Evolutionary conservation across 2,888 invertebrate genomes (phyloP), one percentile per base, ranked within the genome.

Genomic region (Diadegma fenestrale): DNA sequence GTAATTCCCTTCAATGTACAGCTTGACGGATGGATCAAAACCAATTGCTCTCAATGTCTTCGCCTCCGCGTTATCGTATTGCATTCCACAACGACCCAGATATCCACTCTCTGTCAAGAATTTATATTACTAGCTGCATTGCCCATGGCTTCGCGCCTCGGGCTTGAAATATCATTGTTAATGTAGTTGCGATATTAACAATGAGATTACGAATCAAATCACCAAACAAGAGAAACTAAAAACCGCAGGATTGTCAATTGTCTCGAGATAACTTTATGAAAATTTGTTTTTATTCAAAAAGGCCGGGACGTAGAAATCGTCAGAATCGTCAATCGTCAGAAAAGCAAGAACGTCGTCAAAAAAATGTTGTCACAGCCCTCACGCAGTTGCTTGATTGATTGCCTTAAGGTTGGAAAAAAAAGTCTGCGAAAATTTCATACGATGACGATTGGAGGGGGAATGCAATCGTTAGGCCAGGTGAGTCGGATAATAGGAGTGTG

Each of bases 1-100:
- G 92, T 92, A 93, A 93, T 93, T 93, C 91, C 90, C 90, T 90
- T 93, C 92, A 92, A 92, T 93, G 93, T 92, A 91, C 90, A 90
- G 91, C 91, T 91, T 91, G 91, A 93, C 91, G 90, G 90, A 92
- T 92, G 91, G 91, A 92, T 93, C 93, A 91, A 91, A 92, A 92
- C 92, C 93, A 92, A 93, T 93, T 93, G 93, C 89, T 89, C 88
- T 87, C 68, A 81, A 66, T 80, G 80, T 83, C 79, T 73, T 61
- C 33, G 45, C 43, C 69, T 51, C 22, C 45, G 33, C 45, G 33
- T 22, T 43, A 30, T 45, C 73, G 37, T 61, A 54, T 68, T 58
- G 45, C 19, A 22, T 69, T 22, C 45, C 22, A 51, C 41, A 26
- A 73, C 80, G 80, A 63, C 72, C 72, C 72, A 69, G 33, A 43